Base-by-base conservation (phyloP, 2,888 invertebrate species). In the Sussaba pulchella region DNA sequence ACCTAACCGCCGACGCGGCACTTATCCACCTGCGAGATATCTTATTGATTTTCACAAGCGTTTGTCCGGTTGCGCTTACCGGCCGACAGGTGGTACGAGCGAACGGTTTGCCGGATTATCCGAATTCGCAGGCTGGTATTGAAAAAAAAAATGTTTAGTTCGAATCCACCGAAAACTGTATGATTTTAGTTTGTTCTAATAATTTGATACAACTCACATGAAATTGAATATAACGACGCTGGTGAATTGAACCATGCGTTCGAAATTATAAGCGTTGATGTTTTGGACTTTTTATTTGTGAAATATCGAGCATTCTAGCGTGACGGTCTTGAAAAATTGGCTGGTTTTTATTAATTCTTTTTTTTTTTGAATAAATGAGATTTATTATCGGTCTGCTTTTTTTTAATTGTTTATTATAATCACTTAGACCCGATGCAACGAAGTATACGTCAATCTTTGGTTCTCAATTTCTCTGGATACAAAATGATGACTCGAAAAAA, bases 81-180 rank as follows among this genome's bases (percentile, higher is more conserved):
- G 59, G 80, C 88, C 88, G 87, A 84, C 87, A 91, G 91, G 88
- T 91, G 90, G 91, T 86, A 85, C 71, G 70, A 72, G 78, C 82
- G 78, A 74, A 72, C 72, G 54, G 43, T 50, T 21, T 47, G 36
- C 9, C 14, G 57, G 8, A 36, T 57, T 31, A 36, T 31, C 31
- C 57, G 9, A 14, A 26, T 14, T 54, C 26, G 2, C 54, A 6
- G 4, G 14, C 31, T 31, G 8, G 0, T 50, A 2, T 21, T 10
- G 6, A 8, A 9, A 12, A n/a, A n/a, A n/a, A n/a, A 61, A 41
- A 21, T 12, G 10, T 10, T 61, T 36, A 3, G 1, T 14, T 14
- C 1, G 2, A 26, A 26, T n/a, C 8, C 17, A 10, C 2, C 2
- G 19, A 47, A 19, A 47, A 47, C 47, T 1, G 1, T 6, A 8